Evolutionary conservation across 2,888 invertebrate genomes (phyloP).

Genomic region (Rotaria socialis): DNA sequence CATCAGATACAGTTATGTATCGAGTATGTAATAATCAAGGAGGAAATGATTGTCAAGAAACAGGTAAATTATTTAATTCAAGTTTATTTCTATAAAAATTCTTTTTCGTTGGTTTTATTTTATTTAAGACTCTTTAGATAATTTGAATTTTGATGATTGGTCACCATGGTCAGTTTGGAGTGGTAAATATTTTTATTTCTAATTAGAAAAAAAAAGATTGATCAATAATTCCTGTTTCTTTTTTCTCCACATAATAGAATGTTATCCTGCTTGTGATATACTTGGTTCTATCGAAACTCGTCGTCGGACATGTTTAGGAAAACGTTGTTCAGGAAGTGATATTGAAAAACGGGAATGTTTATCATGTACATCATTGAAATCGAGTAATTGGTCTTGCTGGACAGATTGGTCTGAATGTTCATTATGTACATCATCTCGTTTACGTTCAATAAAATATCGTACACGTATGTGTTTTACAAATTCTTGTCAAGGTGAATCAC

Average conservation of each 20-base stretch:
- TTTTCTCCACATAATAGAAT: not conserved
- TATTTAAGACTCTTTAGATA: too few relatives aligned
- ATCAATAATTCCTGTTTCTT: too few relatives aligned
- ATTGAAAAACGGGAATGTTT: slow-evolving; percentile 18
- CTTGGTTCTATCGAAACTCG: not conserved
- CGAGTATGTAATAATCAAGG: not conserved
- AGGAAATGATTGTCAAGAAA: slow-evolving; percentile 18
- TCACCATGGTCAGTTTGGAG: not conserved
- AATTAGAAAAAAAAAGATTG: not conserved
- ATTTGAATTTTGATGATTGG: not conserved
- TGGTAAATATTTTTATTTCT: not conserved
- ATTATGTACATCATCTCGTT: not conserved
- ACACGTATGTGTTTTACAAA: slow-evolving; percentile 34
- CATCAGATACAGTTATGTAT: not conserved
- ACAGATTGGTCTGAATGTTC: slow-evolving; percentile 40
- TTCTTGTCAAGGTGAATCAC: not conserved
- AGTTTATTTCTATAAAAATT: not conserved
- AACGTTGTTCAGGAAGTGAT: not conserved
- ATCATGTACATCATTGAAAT: not conserved
- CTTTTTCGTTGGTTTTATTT: too few relatives aligned
- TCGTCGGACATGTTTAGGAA: slow-evolving; percentile 15
- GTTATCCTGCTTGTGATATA: not conserved
- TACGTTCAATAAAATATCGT: slow-evolving; percentile 4
- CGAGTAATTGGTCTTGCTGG: slow-evolving; percentile 20
- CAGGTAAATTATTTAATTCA: not conserved